Evolutionary conservation across 2,888 invertebrate genomes (phyloP).

Genomic region (Pristionchus exspectatus): DNA sequence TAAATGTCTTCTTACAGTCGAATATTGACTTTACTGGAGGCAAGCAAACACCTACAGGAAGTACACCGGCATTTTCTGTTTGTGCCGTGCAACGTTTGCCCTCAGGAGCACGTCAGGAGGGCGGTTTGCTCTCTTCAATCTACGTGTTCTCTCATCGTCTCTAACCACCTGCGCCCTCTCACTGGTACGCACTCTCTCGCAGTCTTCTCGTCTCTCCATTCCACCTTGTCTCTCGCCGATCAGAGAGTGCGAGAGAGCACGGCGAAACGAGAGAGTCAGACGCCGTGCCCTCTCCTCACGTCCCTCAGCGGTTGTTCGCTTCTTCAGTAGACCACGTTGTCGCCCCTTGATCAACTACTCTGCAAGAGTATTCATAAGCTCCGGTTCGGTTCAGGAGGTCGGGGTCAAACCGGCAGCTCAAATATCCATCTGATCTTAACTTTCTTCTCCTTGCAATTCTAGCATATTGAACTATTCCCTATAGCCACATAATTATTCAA

Average conservation of each 20-base stretch:
- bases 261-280: too few species aligned
- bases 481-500: too few species aligned
- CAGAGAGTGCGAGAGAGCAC: too few species aligned
- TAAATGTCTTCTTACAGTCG: too few species aligned
- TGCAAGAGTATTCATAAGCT: conserved; percentile 19
- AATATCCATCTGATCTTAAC: too few species aligned
- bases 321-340: conserved; percentile 39
- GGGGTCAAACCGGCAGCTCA: neutral
- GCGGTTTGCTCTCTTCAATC: conserved; percentile 15
- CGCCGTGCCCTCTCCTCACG: too few species aligned
- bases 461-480: too few species aligned
- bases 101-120: neutral
- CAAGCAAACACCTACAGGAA: conserved; percentile 43
- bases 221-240: neutral
- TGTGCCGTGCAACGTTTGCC: conserved; percentile 45
- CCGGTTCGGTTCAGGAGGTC: neutral
- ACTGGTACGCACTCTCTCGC: neutral
- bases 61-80: neutral
- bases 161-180: conserved; percentile 29
- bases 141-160: neutral
- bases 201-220: neutral
- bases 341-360: neutral
- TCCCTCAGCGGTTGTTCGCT: neutral
- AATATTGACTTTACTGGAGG: conserved; percentile 37
- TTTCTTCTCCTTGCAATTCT: too few species aligned